These are phyloP conservation scores for Catagonus wagneri DNA, from an alignment of 2,113 vertebrate species.

Conservation along the genomic window DNA sequence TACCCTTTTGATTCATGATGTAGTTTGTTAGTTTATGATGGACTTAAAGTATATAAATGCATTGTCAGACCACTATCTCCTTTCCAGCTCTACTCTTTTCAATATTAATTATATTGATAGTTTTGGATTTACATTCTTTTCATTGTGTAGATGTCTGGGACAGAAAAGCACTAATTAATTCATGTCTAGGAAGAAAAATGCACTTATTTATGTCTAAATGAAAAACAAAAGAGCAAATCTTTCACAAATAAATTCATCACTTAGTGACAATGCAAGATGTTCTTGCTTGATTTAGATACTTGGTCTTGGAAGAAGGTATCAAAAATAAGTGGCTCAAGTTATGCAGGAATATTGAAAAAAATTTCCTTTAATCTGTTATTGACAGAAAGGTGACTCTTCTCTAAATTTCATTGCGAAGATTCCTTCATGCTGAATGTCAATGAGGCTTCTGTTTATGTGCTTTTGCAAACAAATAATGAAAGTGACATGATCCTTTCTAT, in stretches of 20 bases:
- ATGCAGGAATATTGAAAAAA: constrained; percentile 39
- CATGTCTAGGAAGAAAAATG: constrained; percentile 62
- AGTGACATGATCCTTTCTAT: neutral
- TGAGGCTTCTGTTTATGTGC: neutral
- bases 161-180: constrained; percentile 70
- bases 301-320: neutral
- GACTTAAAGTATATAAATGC: neutral
- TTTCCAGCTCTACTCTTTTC: neutral
- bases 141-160: neutral
- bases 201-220: constrained; percentile 60
- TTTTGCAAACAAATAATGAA: constrained; percentile 27
- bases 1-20: neutral
- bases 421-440: neutral
- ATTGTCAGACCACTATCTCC: neutral
- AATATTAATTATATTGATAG: constrained; percentile 31
- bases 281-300: constrained; percentile 56
- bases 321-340: neutral
- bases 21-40: neutral
- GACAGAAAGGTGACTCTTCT: constrained; percentile 16
- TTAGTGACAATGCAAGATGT: constrained; percentile 49
- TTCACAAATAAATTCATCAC: constrained; percentile 59
- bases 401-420: constrained; percentile 29
- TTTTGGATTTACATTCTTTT: constrained; percentile 58
- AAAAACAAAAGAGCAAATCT: constrained; percentile 64
- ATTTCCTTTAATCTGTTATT: constrained; percentile 17